Percentiles rank a stretch among this genome's conserved stretches.
phyloP scores from a whole-genome alignment of 2,888 invertebrate species.

The Dicyrtoma fusca region DNA sequence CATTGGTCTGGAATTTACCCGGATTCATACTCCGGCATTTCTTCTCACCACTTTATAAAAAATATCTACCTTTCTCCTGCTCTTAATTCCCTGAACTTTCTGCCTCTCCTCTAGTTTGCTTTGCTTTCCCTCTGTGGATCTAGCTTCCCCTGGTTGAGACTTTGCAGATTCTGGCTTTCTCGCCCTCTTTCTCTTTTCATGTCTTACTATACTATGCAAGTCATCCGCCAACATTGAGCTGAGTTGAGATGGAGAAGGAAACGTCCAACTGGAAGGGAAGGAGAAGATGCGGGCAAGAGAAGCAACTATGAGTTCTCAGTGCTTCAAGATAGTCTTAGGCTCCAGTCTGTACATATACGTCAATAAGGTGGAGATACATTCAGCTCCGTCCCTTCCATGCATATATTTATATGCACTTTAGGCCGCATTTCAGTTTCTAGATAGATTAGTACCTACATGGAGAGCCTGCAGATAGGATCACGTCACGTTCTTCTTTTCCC shows the following conservation, averaged over 20 bases:
- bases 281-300: neutral
- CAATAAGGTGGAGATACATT: neutral
- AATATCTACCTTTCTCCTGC: constrained; percentile 12
- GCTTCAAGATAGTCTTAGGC: too few relatives aligned
- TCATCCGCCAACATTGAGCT: too few relatives aligned
- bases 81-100: neutral
- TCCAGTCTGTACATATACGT: neutral
- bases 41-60: constrained; percentile 29
- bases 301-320: neutral
- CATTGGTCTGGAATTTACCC: constrained; percentile 14
- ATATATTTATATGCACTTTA: neutral
- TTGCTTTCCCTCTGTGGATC: neutral
- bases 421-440: neutral
- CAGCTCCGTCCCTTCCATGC: neutral
- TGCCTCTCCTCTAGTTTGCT: neutral
- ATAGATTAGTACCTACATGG: constrained; percentile 5
- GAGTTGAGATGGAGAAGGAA: too few relatives aligned
- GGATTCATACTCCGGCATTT: constrained; percentile 16
- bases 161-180: too few relatives aligned
- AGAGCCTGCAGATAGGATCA: constrained; percentile 26
- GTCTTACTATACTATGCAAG: too few relatives aligned
- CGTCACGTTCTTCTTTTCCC: constrained; percentile 20
- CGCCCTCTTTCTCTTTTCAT: too few relatives aligned
- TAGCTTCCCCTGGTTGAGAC: neutral
- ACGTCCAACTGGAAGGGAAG: neutral